Conservation (phyloP, 2,113 vertebrate genomes). For the Vombatus ursinus region DNA sequence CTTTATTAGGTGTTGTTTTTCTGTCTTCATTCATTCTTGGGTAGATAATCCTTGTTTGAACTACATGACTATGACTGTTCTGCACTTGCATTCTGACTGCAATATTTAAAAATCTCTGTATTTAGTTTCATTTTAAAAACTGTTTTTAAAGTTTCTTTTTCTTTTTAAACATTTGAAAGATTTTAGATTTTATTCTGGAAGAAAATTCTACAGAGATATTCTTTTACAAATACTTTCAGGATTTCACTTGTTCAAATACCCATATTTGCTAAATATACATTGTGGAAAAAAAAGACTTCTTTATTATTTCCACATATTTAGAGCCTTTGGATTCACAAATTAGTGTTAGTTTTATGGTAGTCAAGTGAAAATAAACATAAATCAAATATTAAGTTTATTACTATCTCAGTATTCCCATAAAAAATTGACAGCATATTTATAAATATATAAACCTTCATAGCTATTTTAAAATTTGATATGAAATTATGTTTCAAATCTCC, state of each 20-base stretch:
- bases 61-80: background rate
- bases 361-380: background rate
- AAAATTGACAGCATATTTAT: background rate
- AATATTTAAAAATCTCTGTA: background rate
- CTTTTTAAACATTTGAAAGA: background rate
- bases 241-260: background rate
- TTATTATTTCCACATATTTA: too few species aligned
- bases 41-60: background rate
- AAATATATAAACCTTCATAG: background rate
- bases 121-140: background rate
- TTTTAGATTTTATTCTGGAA: background rate
- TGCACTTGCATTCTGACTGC: background rate
- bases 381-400: rapidly evolving
- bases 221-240: background rate
- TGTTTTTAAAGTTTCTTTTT: background rate
- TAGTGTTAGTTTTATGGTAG: background rate
- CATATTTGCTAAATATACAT: background rate
- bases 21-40: background rate
- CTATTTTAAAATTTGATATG: too few species aligned
- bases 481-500: background rate
- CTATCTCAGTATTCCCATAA: background rate
- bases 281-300: background rate
- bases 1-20: background rate
- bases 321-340: background rate
- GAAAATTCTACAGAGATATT: background rate